phyloP scores from a whole-genome alignment of 2,797 vertebrate species.

The Eidolon dupreanum region DNA sequence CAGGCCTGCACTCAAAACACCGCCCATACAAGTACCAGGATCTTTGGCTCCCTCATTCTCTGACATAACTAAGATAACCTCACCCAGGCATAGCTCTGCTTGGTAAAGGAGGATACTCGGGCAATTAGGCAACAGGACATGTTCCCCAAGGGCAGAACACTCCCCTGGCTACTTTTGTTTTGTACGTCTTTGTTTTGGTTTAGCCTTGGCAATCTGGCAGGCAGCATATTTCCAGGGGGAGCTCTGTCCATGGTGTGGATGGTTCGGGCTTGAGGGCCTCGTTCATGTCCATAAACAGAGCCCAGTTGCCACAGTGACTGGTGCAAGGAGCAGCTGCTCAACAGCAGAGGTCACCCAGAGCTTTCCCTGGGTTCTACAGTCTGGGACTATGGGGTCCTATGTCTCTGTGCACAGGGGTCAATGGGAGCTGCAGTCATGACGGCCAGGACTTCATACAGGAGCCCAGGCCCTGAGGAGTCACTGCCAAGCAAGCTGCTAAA shows the following conservation, averaged over 20 bases:
- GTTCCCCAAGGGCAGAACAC: conserved; percentile 15
- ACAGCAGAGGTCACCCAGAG: conserved; percentile 65
- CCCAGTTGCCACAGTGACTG: conserved; percentile 73
- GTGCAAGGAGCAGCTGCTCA: conserved; percentile 60
- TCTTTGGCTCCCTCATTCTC: background rate
- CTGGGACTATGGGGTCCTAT: conserved; percentile 8
- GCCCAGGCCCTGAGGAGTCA: background rate
- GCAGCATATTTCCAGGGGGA: conserved; percentile 59
- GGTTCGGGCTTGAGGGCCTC: conserved; percentile 58
- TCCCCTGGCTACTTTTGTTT: conserved; percentile 70
- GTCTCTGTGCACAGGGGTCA: conserved; percentile 4
- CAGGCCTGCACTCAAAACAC: background rate
- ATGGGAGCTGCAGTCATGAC: background rate
- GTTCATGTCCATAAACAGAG: conserved; percentile 79
- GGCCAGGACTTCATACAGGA: background rate
- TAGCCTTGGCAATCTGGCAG: conserved; percentile 79
- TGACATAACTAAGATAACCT: background rate
- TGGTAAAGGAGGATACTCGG: background rate
- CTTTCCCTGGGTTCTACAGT: conserved; percentile 44
- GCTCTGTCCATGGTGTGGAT: conserved; percentile 70
- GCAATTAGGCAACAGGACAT: background rate
- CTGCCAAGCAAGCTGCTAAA: background rate
- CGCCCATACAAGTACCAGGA: background rate
- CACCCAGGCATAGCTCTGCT: background rate
- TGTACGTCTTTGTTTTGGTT: conserved; percentile 76